Evolutionary conservation across 2,888 invertebrate species (phyloP).

Genomic region (Drosophila infuscata): DNA sequence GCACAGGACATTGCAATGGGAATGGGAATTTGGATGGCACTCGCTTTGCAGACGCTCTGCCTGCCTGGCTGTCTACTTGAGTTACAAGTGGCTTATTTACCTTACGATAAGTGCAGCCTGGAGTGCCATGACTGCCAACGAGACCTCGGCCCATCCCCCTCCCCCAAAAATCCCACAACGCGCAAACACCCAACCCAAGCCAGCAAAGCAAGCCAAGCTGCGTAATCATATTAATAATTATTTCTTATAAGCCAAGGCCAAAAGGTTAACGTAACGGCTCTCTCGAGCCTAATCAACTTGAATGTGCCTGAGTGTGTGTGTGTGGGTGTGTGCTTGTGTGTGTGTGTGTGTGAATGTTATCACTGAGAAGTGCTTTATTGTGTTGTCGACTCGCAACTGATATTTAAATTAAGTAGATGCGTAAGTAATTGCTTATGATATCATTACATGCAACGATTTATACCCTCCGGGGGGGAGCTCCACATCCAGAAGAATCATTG

Average conservation of each 20-base stretch:
- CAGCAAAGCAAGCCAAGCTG: slow-evolving; percentile 20
- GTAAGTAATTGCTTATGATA: slow-evolving; percentile 79
- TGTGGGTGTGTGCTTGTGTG: slow-evolving; percentile 26
- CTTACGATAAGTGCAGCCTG: slow-evolving; percentile 79
- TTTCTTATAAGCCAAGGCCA: slow-evolving; percentile 57
- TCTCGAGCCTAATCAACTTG: slow-evolving; percentile 70
- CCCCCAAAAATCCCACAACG: slow-evolving; percentile 9
- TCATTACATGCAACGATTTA: slow-evolving; percentile 70
- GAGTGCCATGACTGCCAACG: slow-evolving; percentile 72
- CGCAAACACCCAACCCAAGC: not conserved
- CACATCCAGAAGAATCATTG: slow-evolving; percentile 45
- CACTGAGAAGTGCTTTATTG: slow-evolving; percentile 36
- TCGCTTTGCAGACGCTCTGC: slow-evolving; percentile 31
- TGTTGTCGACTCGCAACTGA: slow-evolving; percentile 24
- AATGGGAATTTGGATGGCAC: slow-evolving; percentile 30
- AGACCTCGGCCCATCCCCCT: slow-evolving; percentile 10
- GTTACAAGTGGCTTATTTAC: slow-evolving; percentile 81
- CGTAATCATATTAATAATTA: slow-evolving; percentile 80
- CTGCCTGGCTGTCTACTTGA: slow-evolving; percentile 60
- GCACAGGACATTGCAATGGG: slow-evolving; percentile 23
- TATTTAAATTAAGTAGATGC: slow-evolving; percentile 74
- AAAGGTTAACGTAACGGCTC: slow-evolving; percentile 62
- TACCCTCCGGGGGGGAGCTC: not conserved
- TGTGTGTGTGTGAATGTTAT: slow-evolving; percentile 25
- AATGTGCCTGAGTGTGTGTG: slow-evolving; percentile 30